Evolutionary conservation across 2,113 vertebrate genomes (phyloP).

Genomic region (Sapayoa aenigma): DNA sequence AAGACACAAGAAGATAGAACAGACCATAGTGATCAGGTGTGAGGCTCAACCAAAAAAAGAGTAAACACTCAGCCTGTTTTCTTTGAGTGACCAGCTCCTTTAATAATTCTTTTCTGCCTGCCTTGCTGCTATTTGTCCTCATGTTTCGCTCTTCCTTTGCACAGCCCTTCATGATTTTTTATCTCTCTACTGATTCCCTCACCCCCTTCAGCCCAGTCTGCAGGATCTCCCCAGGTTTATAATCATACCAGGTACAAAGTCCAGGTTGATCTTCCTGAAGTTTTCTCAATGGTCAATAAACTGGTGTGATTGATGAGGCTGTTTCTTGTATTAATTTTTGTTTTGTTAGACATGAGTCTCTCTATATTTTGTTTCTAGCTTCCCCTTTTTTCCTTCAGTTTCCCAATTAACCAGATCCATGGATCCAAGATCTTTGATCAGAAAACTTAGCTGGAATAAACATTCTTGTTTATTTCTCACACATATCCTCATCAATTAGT

Average conservation of each 20-base stretch:
- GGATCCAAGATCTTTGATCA: background rate
- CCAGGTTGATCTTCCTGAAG: background rate
- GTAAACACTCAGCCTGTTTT: background rate
- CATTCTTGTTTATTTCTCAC: background rate
- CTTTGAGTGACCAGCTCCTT: fast-evolving
- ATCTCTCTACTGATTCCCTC: background rate
- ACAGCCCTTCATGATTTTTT: background rate
- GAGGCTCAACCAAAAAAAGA: background rate
- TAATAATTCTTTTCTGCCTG: background rate
- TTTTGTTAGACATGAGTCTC: background rate
- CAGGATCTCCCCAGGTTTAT: background rate
- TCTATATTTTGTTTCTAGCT: background rate
- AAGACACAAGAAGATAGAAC: background rate
- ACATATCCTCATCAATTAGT: background rate
- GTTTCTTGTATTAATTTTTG: background rate
- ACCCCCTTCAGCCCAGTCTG: background rate
- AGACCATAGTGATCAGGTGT: background rate
- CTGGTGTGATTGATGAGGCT: background rate
- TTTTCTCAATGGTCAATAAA: background rate
- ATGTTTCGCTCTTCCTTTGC: background rate
- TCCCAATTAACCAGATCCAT: background rate
- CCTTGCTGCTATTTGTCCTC: background rate
- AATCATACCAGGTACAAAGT: background rate
- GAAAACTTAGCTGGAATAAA: background rate
- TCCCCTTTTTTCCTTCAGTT: background rate